phyloP scores from a whole-genome alignment of 2,888 invertebrate species.

The Netelia melanura region DNA sequence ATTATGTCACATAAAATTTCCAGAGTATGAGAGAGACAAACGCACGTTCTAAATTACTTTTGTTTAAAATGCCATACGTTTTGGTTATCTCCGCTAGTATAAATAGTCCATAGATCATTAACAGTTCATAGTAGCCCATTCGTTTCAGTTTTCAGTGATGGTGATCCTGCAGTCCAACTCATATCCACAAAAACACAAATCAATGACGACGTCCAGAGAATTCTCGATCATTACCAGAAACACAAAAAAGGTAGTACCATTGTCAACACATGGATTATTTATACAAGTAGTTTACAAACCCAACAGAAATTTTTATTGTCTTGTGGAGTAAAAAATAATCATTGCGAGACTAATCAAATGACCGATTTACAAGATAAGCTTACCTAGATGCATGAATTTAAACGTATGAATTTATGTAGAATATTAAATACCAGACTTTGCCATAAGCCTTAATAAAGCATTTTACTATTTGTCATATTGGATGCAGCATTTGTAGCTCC shows the following conservation, averaged over 20 bases:
- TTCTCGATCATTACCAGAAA: slow-evolving; percentile 74
- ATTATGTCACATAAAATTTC: too few species aligned
- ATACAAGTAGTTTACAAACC: too few species aligned
- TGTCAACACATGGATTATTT: background rate
- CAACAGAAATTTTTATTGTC: background rate
- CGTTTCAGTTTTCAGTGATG: slow-evolving; percentile 73
- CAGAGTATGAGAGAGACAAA: too few species aligned
- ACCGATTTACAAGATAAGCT: too few species aligned
- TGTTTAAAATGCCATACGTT: too few species aligned
- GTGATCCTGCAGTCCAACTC: slow-evolving; percentile 79
- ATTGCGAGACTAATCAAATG: background rate
- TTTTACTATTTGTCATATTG: too few species aligned
- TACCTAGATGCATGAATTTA: too few species aligned
- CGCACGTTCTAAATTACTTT: too few species aligned
- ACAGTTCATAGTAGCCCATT: slow-evolving; percentile 12
- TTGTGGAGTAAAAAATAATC: slow-evolving; percentile 21
- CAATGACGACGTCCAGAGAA: slow-evolving; percentile 75
- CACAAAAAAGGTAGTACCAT: slow-evolving; percentile 71
- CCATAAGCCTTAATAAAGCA: too few species aligned
- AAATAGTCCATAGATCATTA: too few species aligned
- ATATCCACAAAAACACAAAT: slow-evolving; percentile 76
- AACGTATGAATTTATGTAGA: background rate
- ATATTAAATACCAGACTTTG: slow-evolving; percentile 21
- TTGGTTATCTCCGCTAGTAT: too few species aligned
- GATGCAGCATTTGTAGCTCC: slow-evolving; percentile 67